phyloP scores from a whole-genome alignment of 2,888 invertebrate genomes.

The Congeria kusceri region DNA sequence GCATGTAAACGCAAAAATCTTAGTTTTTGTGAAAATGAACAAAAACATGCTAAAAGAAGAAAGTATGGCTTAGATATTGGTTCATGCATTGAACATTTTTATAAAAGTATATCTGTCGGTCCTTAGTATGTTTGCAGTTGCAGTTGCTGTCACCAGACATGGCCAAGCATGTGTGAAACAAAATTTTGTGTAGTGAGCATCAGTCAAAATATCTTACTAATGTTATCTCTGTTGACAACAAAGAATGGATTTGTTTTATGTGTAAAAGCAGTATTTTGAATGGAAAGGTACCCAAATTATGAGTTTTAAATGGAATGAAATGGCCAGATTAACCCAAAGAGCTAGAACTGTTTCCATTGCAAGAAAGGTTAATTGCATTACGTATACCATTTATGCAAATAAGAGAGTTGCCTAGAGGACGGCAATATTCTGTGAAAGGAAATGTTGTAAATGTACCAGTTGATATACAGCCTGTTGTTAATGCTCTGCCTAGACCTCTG shows the following conservation, averaged over 20 bases:
- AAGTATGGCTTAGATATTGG: too few species aligned
- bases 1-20: too few species aligned
- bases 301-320: conserved; percentile 50
- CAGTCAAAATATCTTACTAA: conserved; percentile 7
- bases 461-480: conserved; percentile 58
- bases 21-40: too few species aligned
- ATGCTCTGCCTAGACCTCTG: conserved; percentile 32
- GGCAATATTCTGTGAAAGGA: conserved; percentile 61
- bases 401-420: conserved; percentile 44
- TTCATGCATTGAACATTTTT: background rate
- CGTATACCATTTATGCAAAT: conserved; percentile 60
- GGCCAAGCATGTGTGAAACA: too few species aligned
- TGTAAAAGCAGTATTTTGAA: conserved; percentile 15
- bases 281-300: conserved; percentile 41
- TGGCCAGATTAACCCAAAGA: conserved; percentile 55
- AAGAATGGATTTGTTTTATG: conserved; percentile 16
- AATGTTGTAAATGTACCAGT: conserved; percentile 67
- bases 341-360: conserved; percentile 50
- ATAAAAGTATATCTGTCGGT: conserved; percentile 1
- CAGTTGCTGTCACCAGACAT: conserved; percentile 20
- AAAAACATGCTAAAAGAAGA: too few species aligned
- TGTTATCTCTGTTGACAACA: conserved; percentile 6
- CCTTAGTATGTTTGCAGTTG: conserved; percentile 10
- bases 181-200: too few species aligned
- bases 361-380: conserved; percentile 56